Conservation (phyloP, 2,888 invertebrate species). For the Unio pictorum region DNA sequence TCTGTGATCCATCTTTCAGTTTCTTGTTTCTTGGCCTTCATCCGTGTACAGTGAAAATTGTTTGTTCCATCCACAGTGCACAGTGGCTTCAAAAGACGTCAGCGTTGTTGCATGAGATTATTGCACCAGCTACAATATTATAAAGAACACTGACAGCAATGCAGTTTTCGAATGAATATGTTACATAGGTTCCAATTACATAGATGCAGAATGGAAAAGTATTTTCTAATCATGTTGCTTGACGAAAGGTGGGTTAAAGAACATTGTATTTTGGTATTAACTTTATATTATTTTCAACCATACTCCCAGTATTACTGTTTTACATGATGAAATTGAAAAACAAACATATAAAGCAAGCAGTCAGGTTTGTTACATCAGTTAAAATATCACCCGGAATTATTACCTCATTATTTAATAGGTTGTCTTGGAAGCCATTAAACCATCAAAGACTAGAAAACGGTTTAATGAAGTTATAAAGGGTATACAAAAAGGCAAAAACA, state of each 20-base stretch:
- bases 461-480: too few species aligned
- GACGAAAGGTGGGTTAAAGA: background rate
- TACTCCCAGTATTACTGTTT: background rate
- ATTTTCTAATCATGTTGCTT: constrained; percentile 3
- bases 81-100: constrained; percentile 5
- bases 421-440: too few species aligned
- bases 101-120: constrained; percentile 7
- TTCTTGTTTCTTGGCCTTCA: constrained; percentile 3
- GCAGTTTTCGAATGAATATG: too few species aligned
- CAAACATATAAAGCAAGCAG: too few species aligned
- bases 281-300: background rate
- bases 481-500: too few species aligned
- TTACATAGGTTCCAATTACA: background rate
- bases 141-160: too few species aligned
- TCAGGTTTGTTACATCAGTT: too few species aligned
- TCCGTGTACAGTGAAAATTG: constrained; percentile 2
- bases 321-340: too few species aligned
- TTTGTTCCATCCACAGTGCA: background rate
- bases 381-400: too few species aligned
- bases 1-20: background rate
- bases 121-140: background rate
- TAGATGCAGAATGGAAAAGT: constrained; percentile 4
- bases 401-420: too few species aligned
- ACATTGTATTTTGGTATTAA: constrained; percentile 7
- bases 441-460: too few species aligned